Evolutionary conservation across 2,113 vertebrate species (phyloP).

Genomic region (Atractosteus spatula): DNA sequence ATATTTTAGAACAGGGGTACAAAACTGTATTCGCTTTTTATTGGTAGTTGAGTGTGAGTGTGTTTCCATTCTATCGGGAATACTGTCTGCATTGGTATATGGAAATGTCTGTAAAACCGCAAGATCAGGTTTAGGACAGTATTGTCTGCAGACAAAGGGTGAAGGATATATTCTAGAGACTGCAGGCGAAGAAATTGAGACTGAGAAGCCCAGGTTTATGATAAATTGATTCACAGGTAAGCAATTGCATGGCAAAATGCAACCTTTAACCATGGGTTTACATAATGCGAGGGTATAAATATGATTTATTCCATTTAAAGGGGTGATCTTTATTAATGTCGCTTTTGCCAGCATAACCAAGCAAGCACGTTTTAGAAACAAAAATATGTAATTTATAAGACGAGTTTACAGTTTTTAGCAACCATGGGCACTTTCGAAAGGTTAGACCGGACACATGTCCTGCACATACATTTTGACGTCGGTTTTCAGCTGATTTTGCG

Average conservation of each 20-base stretch:
- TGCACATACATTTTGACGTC: conserved; percentile 42
- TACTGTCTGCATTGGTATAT: conserved; percentile 88
- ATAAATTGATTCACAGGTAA: conserved; percentile 99
- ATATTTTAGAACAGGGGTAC: conserved; percentile 72
- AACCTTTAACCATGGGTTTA: conserved; percentile 85
- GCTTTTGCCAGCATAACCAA: conserved; percentile 46
- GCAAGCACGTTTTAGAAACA: conserved; percentile 48
- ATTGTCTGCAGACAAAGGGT: conserved; percentile 96
- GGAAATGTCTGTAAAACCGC: conserved; percentile 94
- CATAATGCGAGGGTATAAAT: conserved; percentile 72
- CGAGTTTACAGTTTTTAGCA: conserved; percentile 54
- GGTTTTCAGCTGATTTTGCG: conserved; percentile 59
- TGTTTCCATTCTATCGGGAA: conserved; percentile 96
- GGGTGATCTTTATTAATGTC: conserved; percentile 75
- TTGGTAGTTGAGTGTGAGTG: conserved; percentile 93
- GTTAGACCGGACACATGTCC: conserved; percentile 56
- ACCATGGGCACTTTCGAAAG: conserved; percentile 55
- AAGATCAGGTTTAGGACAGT: conserved; percentile 98
- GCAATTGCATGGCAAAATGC: conserved; percentile 88
- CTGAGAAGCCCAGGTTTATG: conserved; percentile 82
- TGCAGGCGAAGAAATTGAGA: conserved; percentile 79
- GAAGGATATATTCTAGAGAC: conserved; percentile 89
- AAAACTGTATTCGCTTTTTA: conserved; percentile 85
- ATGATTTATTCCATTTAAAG: conserved; percentile 80
- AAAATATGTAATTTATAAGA: conserved; percentile 30